phyloP scores from a whole-genome alignment of 2,113 vertebrate genomes.

The Lipophrys pholis region DNA sequence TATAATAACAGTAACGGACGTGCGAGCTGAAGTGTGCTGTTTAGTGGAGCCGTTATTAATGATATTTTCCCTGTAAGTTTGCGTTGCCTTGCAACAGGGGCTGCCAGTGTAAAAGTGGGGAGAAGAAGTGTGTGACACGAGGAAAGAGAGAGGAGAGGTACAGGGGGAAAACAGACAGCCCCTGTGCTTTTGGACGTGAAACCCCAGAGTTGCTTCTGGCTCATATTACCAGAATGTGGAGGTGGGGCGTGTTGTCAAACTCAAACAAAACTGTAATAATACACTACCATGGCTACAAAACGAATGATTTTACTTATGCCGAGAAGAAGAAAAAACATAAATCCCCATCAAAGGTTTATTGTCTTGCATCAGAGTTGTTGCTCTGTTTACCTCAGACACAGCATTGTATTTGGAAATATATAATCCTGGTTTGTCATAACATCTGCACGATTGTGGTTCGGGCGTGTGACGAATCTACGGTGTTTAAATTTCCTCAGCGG shows the following conservation, averaged over 20 bases:
- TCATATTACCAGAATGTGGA: slow-evolving; percentile 82
- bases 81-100: slow-evolving; percentile 45
- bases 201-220: slow-evolving; percentile 79
- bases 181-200: slow-evolving; percentile 80
- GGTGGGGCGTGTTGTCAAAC: slow-evolving; percentile 77
- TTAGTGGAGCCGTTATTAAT: slow-evolving; percentile 32
- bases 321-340: no score
- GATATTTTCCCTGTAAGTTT: slow-evolving; percentile 32
- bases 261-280: slow-evolving; percentile 63
- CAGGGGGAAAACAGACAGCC: slow-evolving; percentile 82
- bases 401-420: neutral
- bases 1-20: slow-evolving; percentile 13
- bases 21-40: slow-evolving; percentile 1
- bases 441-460: slow-evolving; percentile 22
- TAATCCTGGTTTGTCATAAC: neutral
- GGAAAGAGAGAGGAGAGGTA: slow-evolving; percentile 66
- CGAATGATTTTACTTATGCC: neutral
- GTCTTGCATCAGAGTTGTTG: neutral
- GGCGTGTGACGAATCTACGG: slow-evolving; percentile 20
- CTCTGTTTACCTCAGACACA: no score
- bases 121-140: slow-evolving; percentile 57
- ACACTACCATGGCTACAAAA: slow-evolving; percentile 17
- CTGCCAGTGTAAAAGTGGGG: slow-evolving; percentile 43
- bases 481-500: slow-evolving; percentile 1
- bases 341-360: neutral